Evolutionary conservation across 2,888 invertebrate genomes (phyloP).

Genomic region (Allophyes oxyacanthae): DNA sequence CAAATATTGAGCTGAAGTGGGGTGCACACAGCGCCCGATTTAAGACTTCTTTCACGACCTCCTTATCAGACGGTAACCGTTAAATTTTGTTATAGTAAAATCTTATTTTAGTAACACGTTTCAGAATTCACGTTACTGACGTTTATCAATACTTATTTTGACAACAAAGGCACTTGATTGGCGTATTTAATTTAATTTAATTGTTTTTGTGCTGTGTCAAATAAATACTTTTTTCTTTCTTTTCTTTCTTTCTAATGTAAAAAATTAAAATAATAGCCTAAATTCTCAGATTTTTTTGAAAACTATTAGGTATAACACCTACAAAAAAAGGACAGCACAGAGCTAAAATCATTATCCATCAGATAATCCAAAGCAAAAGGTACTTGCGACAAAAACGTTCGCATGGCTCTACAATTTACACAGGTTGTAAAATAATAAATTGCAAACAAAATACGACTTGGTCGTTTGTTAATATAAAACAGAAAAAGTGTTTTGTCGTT

Average conservation of each 20-base stretch:
- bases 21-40: slow-evolving; percentile 16
- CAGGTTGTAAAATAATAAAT: slow-evolving; percentile 33
- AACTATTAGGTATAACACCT: too few relatives aligned
- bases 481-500: slow-evolving; percentile 51
- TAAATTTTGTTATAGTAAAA: slow-evolving; percentile 26
- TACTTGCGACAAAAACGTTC: too few relatives aligned
- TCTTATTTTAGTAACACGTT: slow-evolving; percentile 14
- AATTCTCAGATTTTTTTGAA: too few relatives aligned
- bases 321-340: too few relatives aligned
- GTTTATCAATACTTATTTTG: not conserved
- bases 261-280: too few relatives aligned
- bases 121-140: not conserved
- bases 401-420: not conserved
- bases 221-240: too few relatives aligned
- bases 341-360: too few relatives aligned
- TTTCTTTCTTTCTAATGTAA: too few relatives aligned
- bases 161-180: not conserved
- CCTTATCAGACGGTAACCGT: slow-evolving; percentile 11
- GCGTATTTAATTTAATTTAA: too few relatives aligned
- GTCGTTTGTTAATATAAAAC: slow-evolving; percentile 28
- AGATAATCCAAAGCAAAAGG: too few relatives aligned
- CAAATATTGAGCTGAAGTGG: slow-evolving; percentile 29
- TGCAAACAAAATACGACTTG: slow-evolving; percentile 27
- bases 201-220: too few relatives aligned
- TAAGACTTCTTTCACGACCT: slow-evolving; percentile 32